Evolutionary conservation across 2,888 invertebrate species (phyloP).

Genomic region (Pyrocoelia pectoralis): DNA sequence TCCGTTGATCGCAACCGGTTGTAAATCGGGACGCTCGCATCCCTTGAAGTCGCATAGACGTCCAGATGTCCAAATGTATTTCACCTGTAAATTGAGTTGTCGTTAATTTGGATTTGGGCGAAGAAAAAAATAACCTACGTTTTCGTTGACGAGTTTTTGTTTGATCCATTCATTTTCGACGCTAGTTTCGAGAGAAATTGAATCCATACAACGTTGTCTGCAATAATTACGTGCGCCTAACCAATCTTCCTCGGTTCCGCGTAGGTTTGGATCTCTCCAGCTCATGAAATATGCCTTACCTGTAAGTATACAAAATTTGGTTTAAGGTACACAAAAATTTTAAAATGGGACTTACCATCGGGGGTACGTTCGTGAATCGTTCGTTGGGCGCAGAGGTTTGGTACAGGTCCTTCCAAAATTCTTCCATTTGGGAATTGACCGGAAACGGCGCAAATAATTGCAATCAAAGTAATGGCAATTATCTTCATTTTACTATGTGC

Average conservation of each 20-base stretch:
- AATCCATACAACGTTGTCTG: slow-evolving; percentile 89
- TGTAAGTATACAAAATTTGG: slow-evolving; percentile 49
- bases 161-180: slow-evolving; percentile 90
- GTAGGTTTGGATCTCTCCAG: slow-evolving; percentile 80
- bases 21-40: slow-evolving; percentile 84
- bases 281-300: slow-evolving; percentile 87
- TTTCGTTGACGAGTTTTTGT: slow-evolving; percentile 76
- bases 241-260: slow-evolving; percentile 84
- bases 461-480: slow-evolving; percentile 51
- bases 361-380: slow-evolving; percentile 74
- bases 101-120: too few relatives aligned
- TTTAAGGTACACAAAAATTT: neutral
- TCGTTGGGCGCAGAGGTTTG: slow-evolving; percentile 77
- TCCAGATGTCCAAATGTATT: slow-evolving; percentile 93
- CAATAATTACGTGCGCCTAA: slow-evolving; percentile 85
- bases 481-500: slow-evolving; percentile 17
- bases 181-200: slow-evolving; percentile 84
- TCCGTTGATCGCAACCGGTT: slow-evolving; percentile 82
- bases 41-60: slow-evolving; percentile 91
- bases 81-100: slow-evolving; percentile 51
- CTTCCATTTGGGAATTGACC: slow-evolving; percentile 82
- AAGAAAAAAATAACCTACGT: too few relatives aligned
- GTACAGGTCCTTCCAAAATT: slow-evolving; percentile 80
- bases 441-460: slow-evolving; percentile 60
- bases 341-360: slow-evolving; percentile 68